Conservation (phyloP, 2,888 invertebrate genomes). For the Pelosia muscerda region DNA sequence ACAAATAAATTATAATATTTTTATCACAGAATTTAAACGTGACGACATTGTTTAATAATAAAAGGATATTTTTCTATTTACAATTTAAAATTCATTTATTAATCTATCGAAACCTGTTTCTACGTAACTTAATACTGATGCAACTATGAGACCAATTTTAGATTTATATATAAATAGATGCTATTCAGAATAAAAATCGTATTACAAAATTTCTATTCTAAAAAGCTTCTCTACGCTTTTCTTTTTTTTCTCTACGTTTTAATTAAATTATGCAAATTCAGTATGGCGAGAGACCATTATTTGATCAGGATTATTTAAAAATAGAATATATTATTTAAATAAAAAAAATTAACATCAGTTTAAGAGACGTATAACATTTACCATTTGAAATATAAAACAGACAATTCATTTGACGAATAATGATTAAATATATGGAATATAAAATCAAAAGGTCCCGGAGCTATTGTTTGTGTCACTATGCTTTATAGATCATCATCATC, state of each 20-base stretch:
- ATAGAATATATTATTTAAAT: background rate
- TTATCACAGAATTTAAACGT: conserved; percentile 22
- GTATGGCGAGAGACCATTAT: no score
- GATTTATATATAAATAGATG: no score
- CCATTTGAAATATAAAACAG: conserved; percentile 5
- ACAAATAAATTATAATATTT: conserved; percentile 3
- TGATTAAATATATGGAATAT: background rate
- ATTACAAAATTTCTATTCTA: no score
- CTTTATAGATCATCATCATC: no score
- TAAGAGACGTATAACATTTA: conserved; percentile 11
- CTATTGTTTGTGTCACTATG: no score
- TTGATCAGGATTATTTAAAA: no score
- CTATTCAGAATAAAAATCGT: no score
- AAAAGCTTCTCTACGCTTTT: no score
- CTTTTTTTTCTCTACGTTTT: no score
- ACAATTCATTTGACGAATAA: background rate
- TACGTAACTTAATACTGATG: conserved; percentile 37
- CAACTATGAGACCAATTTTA: conserved; percentile 20
- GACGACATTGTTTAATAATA: conserved; percentile 2
- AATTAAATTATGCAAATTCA: no score
- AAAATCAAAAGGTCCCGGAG: background rate
- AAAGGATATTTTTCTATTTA: conserved; percentile 8
- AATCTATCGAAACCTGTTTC: conserved; percentile 7
- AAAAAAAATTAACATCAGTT: conserved; percentile 9
- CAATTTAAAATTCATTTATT: conserved; percentile 10